phyloP scores from a whole-genome alignment of 1,140 invertebrate genomes.

The Papilio machaon region DNA sequence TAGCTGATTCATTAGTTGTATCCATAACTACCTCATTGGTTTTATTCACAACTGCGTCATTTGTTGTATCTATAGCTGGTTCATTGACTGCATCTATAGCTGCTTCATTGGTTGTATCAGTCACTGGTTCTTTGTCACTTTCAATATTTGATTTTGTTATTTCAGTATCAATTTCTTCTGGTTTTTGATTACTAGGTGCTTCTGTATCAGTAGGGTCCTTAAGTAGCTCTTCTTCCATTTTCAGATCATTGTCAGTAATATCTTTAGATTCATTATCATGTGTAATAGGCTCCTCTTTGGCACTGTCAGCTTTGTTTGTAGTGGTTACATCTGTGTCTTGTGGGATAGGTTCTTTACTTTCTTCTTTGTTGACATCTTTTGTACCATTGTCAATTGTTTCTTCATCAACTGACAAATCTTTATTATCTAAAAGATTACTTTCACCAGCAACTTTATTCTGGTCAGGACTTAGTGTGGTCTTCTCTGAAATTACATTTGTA shows the following conservation, averaged over 20 bases:
- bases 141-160: background rate
- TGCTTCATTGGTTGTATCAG: background rate
- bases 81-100: background rate
- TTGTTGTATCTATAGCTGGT: background rate
- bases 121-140: background rate
- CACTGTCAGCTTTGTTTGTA: background rate
- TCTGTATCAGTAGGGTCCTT: background rate
- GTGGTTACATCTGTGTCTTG: background rate
- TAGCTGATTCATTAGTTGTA: background rate
- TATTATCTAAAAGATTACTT: slow-evolving; percentile 20
- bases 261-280: slow-evolving; percentile 20
- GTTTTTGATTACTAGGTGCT: background rate
- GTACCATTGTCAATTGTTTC: background rate
- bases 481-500: slow-evolving; percentile 16
- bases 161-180: background rate
- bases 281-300: background rate
- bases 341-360: slow-evolving; percentile 39
- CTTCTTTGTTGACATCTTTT: slow-evolving; percentile 37
- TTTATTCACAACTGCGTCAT: background rate
- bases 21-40: background rate
- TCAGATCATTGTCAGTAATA: background rate
- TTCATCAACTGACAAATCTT: slow-evolving; percentile 25
- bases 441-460: slow-evolving; percentile 21
- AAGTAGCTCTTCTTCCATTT: background rate
- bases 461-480: slow-evolving; percentile 33